These are phyloP conservation scores for Mythimna albipuncta DNA, from an alignment of 2,888 invertebrate genomes.

Conservation along the genomic window DNA sequence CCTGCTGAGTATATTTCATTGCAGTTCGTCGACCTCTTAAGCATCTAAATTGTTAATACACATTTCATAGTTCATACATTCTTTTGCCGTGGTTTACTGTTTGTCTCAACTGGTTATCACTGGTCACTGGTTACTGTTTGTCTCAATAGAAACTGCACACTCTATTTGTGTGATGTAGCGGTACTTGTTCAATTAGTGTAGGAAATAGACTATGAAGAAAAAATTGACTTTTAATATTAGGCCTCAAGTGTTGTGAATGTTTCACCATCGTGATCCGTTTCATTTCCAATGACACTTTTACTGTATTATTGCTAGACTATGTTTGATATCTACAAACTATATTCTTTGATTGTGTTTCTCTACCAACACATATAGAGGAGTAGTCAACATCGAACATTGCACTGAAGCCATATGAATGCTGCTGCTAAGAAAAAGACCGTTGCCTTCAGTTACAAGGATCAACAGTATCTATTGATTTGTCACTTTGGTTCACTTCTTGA, in stretches of 20 bases:
- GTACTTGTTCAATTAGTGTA: slow-evolving; percentile 28
- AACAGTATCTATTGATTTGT: not conserved
- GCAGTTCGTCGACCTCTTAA: slow-evolving; percentile 45
- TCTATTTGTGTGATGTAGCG: slow-evolving; percentile 28
- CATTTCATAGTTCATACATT: slow-evolving; percentile 20
- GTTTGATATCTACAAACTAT: not conserved
- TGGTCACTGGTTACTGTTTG: not conserved
- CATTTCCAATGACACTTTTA: not conserved
- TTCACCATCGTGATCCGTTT: not conserved
- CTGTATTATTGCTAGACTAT: not conserved
- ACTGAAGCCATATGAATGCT: slow-evolving; percentile 20
- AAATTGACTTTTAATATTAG: slow-evolving; percentile 6
- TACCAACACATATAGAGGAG: not conserved
- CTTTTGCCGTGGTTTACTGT: slow-evolving; percentile 11
- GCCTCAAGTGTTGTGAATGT: not conserved
- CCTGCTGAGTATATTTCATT: slow-evolving; percentile 27
- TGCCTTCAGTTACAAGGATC: slow-evolving; percentile 4
- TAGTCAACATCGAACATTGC: slow-evolving; percentile 9
- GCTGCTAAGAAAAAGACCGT: not conserved
- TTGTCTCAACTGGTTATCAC: too few species aligned
- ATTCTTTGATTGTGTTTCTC: not conserved
- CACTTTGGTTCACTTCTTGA: not conserved
- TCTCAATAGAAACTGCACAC: slow-evolving; percentile 36
- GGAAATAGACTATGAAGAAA: not conserved
- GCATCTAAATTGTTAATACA: slow-evolving; percentile 35